These are phyloP conservation scores for Bucorvus abyssinicus DNA, from an alignment of 2,797 vertebrate species.

Conservation along the genomic window DNA sequence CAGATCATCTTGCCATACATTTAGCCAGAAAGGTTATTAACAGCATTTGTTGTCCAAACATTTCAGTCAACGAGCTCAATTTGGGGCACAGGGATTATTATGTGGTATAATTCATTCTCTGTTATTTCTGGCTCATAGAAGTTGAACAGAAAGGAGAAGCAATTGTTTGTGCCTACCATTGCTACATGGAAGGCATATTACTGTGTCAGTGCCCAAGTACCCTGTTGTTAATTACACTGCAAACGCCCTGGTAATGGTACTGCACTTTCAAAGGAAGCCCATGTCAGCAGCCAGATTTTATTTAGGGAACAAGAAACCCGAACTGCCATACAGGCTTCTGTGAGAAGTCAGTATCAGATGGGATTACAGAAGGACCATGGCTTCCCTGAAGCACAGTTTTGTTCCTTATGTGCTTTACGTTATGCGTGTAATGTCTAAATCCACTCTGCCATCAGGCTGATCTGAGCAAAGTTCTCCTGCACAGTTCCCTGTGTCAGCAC, in stretches of 20 bases:
- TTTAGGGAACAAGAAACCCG: neutral
- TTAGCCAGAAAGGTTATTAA: neutral
- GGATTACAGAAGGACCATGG: neutral
- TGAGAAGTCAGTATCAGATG: neutral
- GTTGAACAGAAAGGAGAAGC: neutral
- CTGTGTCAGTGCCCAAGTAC: neutral
- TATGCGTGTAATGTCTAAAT: neutral
- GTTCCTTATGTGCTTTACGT: neutral
- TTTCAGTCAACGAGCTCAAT: neutral
- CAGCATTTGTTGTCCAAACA: neutral
- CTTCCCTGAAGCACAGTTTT: neutral
- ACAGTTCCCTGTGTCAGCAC: neutral
- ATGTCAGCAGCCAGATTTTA: neutral
- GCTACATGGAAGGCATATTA: neutral
- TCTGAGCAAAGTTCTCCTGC: neutral
- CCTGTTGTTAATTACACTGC: neutral
- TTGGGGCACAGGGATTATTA: neutral
- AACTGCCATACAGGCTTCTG: neutral
- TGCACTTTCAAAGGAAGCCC: neutral
- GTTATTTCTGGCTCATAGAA: neutral
- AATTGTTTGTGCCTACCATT: neutral
- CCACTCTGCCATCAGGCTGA: neutral
- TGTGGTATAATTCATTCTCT: neutral
- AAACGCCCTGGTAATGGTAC: neutral
- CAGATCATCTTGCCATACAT: neutral